A percentile compares a stretch with the other conserved stretches of the same genome.
These are phyloP conservation scores for Pelagia noctiluca DNA, from an alignment of 30 jellyfish, hydroid and myxozoan species.

Conservation along the genomic window DNA sequence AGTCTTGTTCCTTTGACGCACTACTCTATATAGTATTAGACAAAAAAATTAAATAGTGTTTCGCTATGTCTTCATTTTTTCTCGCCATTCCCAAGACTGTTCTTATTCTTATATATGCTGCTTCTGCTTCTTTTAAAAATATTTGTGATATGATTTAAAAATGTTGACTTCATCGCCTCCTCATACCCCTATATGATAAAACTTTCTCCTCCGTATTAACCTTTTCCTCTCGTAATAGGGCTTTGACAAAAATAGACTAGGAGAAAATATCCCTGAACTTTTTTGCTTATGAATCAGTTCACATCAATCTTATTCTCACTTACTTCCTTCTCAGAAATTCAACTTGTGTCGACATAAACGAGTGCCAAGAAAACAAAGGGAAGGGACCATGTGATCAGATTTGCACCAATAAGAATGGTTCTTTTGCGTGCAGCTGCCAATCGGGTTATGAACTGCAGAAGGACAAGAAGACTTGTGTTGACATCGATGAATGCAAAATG, in stretches of 20 bases:
- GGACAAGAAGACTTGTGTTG: slow-evolving; percentile 25
- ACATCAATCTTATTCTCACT: background rate
- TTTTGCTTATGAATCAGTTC: background rate
- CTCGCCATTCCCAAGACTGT: background rate
- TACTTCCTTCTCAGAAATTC: slow-evolving; percentile 46
- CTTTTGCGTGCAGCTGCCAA: slow-evolving; percentile 34
- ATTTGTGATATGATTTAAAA: too few relatives aligned
- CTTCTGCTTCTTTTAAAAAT: too few relatives aligned
- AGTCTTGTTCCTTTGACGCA: background rate
- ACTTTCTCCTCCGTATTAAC: background rate
- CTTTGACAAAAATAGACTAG: too few relatives aligned
- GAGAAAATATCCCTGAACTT: too few relatives aligned
- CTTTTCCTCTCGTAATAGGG: too few relatives aligned
- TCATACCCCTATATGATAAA: too few relatives aligned
- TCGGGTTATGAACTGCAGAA: slow-evolving; percentile 17
- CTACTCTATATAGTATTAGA: background rate
- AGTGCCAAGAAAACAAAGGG: slow-evolving; percentile 45
- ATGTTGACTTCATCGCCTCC: too few relatives aligned
- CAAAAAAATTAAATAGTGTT: background rate
- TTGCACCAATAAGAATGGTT: slow-evolving; percentile 43
- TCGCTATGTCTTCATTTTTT: background rate
- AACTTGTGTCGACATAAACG: slow-evolving; percentile 56
- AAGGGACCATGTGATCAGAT: slow-evolving; percentile 62
- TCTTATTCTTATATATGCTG: background rate
- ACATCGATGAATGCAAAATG: slow-evolving; percentile 37